Evolutionary conservation across 2,888 invertebrate genomes (phyloP).

Genomic region (Troilus luridus): DNA sequence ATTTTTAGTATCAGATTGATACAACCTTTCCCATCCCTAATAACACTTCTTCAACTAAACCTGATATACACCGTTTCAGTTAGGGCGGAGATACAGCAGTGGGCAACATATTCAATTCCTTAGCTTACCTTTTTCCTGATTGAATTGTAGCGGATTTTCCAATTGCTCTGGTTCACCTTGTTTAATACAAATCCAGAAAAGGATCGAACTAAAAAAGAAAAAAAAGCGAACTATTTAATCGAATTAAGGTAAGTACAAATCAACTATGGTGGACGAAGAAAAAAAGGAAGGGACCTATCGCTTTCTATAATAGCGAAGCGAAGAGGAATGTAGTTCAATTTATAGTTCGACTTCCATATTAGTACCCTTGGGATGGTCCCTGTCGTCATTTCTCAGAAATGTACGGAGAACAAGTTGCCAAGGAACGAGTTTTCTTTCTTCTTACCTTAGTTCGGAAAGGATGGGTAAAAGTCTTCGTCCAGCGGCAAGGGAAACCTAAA

Average conservation of each 20-base stretch:
- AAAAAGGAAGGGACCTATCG: not conserved
- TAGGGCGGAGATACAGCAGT: too few relatives aligned
- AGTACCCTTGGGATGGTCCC: not conserved
- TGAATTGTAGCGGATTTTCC: too few relatives aligned
- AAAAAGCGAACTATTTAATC: not conserved
- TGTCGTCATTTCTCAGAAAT: conserved; percentile 11
- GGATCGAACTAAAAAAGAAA: not conserved
- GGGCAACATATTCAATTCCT: too few relatives aligned
- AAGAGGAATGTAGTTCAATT: conserved; percentile 7
- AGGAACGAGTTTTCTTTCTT: conserved; percentile 2
- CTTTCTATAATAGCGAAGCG: not conserved
- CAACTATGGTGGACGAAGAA: not conserved
- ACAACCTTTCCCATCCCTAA: too few relatives aligned
- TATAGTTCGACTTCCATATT: not conserved
- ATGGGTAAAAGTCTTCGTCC: not conserved
- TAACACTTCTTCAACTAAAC: too few relatives aligned
- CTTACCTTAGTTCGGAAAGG: not conserved
- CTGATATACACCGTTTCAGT: too few relatives aligned
- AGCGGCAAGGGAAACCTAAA: not conserved
- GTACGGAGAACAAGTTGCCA: not conserved
- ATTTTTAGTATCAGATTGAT: too few relatives aligned
- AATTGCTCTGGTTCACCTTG: too few relatives aligned
- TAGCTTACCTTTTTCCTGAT: too few relatives aligned
- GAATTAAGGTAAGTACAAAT: not conserved
- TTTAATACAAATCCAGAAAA: not conserved